Conservation (phyloP, 2,113 vertebrate genomes). For the Hyperoodon ampullatus region DNA sequence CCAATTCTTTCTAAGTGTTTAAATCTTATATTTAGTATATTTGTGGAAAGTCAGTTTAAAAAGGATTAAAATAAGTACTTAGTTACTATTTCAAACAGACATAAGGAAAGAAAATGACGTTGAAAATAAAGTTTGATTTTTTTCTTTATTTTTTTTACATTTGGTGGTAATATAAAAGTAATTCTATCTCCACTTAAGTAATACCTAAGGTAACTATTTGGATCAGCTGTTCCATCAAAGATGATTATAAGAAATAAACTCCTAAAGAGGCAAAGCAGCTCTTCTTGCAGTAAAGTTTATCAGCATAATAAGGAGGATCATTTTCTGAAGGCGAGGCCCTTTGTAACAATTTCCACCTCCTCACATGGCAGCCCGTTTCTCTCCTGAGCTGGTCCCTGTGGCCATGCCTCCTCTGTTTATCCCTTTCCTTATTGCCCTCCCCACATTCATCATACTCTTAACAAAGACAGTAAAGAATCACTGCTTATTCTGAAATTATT, state of each 20-base stretch:
- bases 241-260: slow-evolving; percentile 83
- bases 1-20: slow-evolving; percentile 71
- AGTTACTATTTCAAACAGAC: slow-evolving; percentile 73
- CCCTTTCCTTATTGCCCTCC: slow-evolving; percentile 66
- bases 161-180: slow-evolving; percentile 81
- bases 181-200: slow-evolving; percentile 83
- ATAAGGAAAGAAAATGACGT: slow-evolving; percentile 72
- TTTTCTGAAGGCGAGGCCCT: slow-evolving; percentile 77
- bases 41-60: slow-evolving; percentile 78
- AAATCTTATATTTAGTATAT: slow-evolving; percentile 75
- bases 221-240: slow-evolving; percentile 81
- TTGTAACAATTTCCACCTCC: slow-evolving; percentile 73
- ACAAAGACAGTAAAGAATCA: slow-evolving; percentile 81
- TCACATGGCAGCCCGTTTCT: slow-evolving; percentile 32
- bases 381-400: slow-evolving; percentile 71
- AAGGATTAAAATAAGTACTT: slow-evolving; percentile 70
- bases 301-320: slow-evolving; percentile 79
- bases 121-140: slow-evolving; percentile 66
- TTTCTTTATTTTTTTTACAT: slow-evolving; percentile 73
- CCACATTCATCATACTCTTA: slow-evolving; percentile 34
- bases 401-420: slow-evolving; percentile 41
- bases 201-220: slow-evolving; percentile 81
- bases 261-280: slow-evolving; percentile 74
- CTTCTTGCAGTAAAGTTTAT: slow-evolving; percentile 81
- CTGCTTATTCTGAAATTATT: slow-evolving; percentile 82